phyloP scores from a whole-genome alignment of 2,797 vertebrate species.

The Crenichthys baileyi region DNA sequence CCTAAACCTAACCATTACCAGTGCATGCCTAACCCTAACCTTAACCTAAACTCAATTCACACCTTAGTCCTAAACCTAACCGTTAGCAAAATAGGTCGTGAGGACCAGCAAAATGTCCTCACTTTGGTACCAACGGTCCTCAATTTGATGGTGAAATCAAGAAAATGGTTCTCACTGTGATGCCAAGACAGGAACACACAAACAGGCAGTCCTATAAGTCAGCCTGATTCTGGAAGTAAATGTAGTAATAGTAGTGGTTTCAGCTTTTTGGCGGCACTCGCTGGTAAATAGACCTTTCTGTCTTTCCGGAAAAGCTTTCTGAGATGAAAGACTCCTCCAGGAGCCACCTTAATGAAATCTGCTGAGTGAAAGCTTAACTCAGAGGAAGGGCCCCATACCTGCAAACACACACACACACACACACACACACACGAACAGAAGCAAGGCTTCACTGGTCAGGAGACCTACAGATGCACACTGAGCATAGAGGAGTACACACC shows the following conservation, averaged over 20 bases:
- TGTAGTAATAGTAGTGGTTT: conserved; percentile 71
- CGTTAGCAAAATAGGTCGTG: no score
- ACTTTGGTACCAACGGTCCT: no score
- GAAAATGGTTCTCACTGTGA: no score
- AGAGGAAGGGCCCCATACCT: conserved; percentile 52
- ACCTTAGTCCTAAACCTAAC: no score
- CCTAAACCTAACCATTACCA: no score
- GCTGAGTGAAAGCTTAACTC: conserved; percentile 82
- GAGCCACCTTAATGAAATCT: conserved; percentile 82
- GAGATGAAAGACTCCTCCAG: conserved; percentile 82
- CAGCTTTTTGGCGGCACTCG: conserved; percentile 56
- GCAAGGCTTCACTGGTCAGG: conserved; percentile 15
- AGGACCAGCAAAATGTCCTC: no score
- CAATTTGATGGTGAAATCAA: no score
- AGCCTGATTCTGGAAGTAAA: conserved; percentile 64
- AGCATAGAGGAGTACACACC: not conserved
- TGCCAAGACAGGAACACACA: no score
- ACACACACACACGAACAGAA: conserved; percentile 30
- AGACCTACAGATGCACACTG: conserved; percentile 32
- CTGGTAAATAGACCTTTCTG: conserved; percentile 72
- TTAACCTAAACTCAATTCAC: no score
- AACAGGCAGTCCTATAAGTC: not conserved
- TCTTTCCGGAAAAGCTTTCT: conserved; percentile 72
- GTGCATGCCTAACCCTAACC: no score
- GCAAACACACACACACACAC: conserved; percentile 40